Base-by-base conservation (phyloP, 23 tunicate genomes). In the Trididemnum nubilum region DNA sequence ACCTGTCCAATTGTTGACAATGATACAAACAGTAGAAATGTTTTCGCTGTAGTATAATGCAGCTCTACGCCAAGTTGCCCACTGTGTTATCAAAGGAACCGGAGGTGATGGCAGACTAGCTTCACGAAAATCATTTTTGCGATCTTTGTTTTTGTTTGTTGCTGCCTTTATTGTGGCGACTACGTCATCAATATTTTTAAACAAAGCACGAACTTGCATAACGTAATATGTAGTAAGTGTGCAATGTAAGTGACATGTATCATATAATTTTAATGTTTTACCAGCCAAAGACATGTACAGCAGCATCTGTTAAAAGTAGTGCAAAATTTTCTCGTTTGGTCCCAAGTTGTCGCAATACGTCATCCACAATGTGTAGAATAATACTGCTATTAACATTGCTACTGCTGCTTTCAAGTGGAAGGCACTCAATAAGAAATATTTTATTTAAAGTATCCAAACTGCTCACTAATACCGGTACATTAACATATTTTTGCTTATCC, bases 281-380 rank as follows among this genome's bases (percentile, higher is more conserved):
- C 81, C 81, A 36, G 67, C 67, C 27, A 77, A 22, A 52, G 81
- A 5, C 81, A 52, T 77, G 38, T 77, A 54, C 27, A 33, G 81
- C 81, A 77, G 67, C 81, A 77, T 77, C 81, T 29, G 81, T 52
- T 29, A 26, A 77, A 31, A 77, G 81, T 38, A 77, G 54, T 34
- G 66, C 65, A 77, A 77, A 77, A 29, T 77, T 35, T 77, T 77
- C n/a, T 22, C 81, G 67, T 37, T 77, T 54, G 28, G 81, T 77
- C n/a, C 38, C 67, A 77, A 77, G 66, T 77, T 77, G 81, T 51
- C 81, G 81, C 81, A 77, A 51, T 35, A 77, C 36, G 51, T 77
- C 81, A 36, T 54, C 81, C 66, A 77, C 81, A 77, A 39, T 77
- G 81, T 77, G 67, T 24, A 73, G 4, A 77, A 77, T 77, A 73